phyloP scores from a whole-genome alignment of 2,113 vertebrate species.

The Indicator indicator region DNA sequence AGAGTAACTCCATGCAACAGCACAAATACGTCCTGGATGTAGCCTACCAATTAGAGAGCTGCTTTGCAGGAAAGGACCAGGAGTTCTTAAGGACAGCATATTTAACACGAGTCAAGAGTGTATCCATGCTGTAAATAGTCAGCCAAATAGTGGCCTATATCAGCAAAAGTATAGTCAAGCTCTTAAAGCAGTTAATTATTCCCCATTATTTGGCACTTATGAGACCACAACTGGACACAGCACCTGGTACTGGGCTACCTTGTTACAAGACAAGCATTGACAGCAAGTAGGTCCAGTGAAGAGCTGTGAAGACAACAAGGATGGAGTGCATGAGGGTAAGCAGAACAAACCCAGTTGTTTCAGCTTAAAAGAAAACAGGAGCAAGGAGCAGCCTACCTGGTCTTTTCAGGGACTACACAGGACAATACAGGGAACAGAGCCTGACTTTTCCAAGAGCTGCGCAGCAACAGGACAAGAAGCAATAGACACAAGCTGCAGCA shows the following conservation, averaged over 20 bases:
- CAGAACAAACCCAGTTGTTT: neutral
- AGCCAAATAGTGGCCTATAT: neutral
- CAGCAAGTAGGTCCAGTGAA: neutral
- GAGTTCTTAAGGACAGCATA: neutral
- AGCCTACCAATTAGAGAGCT: neutral
- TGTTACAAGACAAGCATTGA: neutral
- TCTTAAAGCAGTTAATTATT: neutral
- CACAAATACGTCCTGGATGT: neutral
- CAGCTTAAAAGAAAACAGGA: neutral
- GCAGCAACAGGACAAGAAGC: rapidly evolving
- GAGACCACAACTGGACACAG: neutral
- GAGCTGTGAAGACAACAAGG: neutral
- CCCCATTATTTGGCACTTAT: rapidly evolving
- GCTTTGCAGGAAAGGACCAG: neutral
- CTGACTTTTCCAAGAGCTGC: neutral
- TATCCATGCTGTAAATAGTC: neutral
- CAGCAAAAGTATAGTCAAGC: neutral
- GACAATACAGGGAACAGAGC: neutral
- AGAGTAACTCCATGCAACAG: neutral
- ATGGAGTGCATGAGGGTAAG: neutral
- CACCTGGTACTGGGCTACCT: neutral
- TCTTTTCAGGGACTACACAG: neutral
- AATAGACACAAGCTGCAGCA: neutral
- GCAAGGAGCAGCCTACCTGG: neutral
- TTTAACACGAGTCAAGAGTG: rapidly evolving